Percentiles rank a stretch among this genome's conserved stretches.
Evolutionary conservation across 2,888 invertebrate species (phyloP).

Genomic region (Nymphalis c-album): DNA sequence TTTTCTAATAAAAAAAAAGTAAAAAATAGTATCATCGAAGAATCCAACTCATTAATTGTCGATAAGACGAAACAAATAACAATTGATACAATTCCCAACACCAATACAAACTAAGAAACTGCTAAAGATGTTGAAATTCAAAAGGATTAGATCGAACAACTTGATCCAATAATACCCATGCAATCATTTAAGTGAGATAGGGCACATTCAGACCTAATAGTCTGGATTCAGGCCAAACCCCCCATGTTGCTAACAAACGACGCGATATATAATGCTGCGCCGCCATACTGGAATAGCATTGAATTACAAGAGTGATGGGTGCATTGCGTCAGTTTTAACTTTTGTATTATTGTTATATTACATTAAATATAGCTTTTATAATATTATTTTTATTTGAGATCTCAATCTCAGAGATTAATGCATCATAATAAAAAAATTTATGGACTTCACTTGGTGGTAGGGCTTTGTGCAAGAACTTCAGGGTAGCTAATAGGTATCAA

Average conservation of each 20-base stretch:
- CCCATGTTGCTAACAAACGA: conserved; percentile 28
- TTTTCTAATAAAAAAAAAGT: too few relatives aligned
- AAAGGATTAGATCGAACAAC: conserved; percentile 6
- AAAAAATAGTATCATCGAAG: too few relatives aligned
- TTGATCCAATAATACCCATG: conserved; percentile 16
- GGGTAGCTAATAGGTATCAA: too few relatives aligned
- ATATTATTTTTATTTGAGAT: too few relatives aligned
- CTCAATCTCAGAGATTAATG: too few relatives aligned
- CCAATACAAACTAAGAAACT: background rate
- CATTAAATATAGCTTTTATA: too few relatives aligned
- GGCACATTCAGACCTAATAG: conserved; percentile 29
- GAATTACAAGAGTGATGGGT: conserved; percentile 16
- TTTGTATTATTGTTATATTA: background rate
- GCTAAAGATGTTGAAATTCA: background rate
- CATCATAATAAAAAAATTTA: too few relatives aligned
- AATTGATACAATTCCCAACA: too few relatives aligned
- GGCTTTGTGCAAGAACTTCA: too few relatives aligned
- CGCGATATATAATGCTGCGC: conserved; percentile 23
- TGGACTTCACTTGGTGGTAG: too few relatives aligned
- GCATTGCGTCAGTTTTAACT: conserved; percentile 7
- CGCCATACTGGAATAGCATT: conserved; percentile 8
- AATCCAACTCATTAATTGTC: too few relatives aligned
- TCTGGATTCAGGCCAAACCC: conserved; percentile 32
- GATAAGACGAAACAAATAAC: too few relatives aligned
- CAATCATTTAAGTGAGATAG: conserved; percentile 33